Conservation (phyloP, 2,113 vertebrate genomes). For the Antigone vipio region DNA sequence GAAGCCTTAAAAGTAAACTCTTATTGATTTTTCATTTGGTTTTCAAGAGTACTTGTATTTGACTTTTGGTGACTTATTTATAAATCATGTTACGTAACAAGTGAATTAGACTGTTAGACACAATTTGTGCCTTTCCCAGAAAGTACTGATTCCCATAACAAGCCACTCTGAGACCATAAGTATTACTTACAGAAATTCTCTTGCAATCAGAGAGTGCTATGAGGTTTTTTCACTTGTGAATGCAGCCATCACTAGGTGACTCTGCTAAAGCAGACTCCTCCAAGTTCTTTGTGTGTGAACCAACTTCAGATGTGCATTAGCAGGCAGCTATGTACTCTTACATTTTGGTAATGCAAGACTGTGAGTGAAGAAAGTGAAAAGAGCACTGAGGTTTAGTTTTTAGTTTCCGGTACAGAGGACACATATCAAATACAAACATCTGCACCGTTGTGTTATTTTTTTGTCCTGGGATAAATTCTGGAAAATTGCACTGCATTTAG, state of each 20-base stretch:
- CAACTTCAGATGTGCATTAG: background rate
- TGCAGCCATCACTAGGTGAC: background rate
- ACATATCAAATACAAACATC: rapidly evolving
- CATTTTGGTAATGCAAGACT: background rate
- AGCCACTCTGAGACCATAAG: background rate
- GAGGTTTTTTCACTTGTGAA: background rate
- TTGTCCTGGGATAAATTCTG: background rate
- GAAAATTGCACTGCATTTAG: background rate
- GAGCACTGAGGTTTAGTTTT: background rate
- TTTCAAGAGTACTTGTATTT: background rate
- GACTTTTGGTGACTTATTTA: background rate
- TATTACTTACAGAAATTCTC: background rate
- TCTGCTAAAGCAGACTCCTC: background rate
- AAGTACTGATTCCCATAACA: background rate
- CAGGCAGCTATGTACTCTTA: background rate
- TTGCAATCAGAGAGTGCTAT: background rate
- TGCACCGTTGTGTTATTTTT: background rate
- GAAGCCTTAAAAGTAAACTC: background rate
- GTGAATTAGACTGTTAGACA: background rate
- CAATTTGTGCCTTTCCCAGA: background rate
- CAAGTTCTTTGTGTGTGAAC: background rate
- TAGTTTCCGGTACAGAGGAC: background rate
- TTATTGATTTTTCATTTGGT: background rate
- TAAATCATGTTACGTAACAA: background rate
- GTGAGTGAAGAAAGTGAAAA: background rate